Percentiles rank a stretch among this genome's conserved stretches.
phyloP scores from a whole-genome alignment of 2,113 vertebrate species.

The Pelecanoides urinatrix region DNA sequence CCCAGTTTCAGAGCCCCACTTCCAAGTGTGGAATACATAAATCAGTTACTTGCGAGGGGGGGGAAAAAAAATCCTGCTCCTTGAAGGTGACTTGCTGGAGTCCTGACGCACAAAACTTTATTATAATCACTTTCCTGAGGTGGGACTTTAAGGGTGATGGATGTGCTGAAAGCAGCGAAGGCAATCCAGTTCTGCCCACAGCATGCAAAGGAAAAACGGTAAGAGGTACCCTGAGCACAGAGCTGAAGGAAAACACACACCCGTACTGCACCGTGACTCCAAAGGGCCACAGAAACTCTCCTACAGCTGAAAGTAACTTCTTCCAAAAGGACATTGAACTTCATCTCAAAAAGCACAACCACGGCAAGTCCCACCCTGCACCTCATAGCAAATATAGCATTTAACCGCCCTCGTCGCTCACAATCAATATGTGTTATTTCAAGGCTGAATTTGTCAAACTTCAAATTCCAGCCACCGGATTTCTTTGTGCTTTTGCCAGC shows the following conservation, averaged over 20 bases:
- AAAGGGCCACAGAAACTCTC: neutral
- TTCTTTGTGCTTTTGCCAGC: neutral
- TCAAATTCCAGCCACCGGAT: neutral
- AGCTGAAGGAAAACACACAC: neutral
- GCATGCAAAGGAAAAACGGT: neutral
- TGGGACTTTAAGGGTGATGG: neutral
- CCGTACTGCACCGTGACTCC: accelerated
- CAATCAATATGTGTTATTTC: neutral
- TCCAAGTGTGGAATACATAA: neutral
- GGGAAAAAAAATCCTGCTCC: neutral
- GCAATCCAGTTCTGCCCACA: neutral
- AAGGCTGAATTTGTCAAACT: neutral
- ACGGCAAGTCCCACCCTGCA: neutral
- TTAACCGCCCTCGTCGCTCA: neutral
- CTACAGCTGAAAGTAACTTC: neutral
- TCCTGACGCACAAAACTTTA: neutral
- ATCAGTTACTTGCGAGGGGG: neutral
- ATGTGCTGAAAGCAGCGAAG: neutral
- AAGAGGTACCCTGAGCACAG: neutral
- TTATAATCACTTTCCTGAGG: neutral
- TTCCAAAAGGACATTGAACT: neutral
- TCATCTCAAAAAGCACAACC: neutral
- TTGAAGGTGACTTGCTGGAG: neutral
- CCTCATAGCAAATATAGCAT: neutral
- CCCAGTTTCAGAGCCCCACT: neutral